phyloP scores from a whole-genome alignment of 2,113 vertebrate genomes.

The Perognathus longimembris region DNA sequence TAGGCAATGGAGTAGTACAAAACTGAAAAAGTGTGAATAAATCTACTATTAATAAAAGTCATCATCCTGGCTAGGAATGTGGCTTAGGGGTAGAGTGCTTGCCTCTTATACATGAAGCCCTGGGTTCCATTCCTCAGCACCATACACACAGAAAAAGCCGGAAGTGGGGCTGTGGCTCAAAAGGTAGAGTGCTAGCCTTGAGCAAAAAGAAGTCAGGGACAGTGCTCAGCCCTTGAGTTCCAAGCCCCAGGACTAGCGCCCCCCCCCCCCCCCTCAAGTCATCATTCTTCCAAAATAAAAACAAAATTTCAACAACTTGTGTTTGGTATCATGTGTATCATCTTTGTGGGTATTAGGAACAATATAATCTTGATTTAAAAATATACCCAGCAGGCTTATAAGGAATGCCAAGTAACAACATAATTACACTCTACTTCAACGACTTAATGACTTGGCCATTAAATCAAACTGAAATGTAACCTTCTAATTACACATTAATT shows the following conservation, averaged over 20 bases:
- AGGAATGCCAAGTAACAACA: constrained; percentile 8
- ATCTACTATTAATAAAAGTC: background rate
- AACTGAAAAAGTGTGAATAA: background rate
- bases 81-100: too few relatives aligned
- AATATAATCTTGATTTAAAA: background rate
- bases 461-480: constrained; percentile 55
- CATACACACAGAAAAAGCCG: too few relatives aligned
- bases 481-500: constrained; percentile 62
- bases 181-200: too few relatives aligned
- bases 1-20: background rate
- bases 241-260: too few relatives aligned
- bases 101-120: too few relatives aligned
- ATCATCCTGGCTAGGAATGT: too few relatives aligned
- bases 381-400: background rate
- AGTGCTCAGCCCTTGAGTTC: too few relatives aligned
- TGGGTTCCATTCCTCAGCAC: too few relatives aligned
- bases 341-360: background rate
- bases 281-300: background rate
- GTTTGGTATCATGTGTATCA: background rate
- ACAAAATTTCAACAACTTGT: background rate
- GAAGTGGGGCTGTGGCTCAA: too few relatives aligned
- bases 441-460: constrained; percentile 66
- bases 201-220: too few relatives aligned
- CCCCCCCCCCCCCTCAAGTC: too few relatives aligned
- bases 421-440: constrained; percentile 40